Base-by-base conservation (phyloP, 2,797 vertebrate species). In the Petrocephalus sullivani region DNA sequence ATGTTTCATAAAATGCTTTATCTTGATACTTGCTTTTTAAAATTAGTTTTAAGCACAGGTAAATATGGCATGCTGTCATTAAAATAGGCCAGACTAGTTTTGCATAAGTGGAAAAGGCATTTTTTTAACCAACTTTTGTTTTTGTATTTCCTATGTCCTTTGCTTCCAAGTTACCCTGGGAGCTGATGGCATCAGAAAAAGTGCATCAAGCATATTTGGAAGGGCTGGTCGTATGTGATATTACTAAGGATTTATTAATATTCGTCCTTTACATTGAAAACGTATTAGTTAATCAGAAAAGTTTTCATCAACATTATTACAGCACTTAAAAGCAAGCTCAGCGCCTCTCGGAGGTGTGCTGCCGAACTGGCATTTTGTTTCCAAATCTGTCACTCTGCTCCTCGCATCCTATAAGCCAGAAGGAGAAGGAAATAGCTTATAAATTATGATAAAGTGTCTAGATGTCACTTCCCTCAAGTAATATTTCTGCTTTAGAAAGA, bases 371-470 rank as follows among this genome's bases (percentile, higher is more conserved):
- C 71, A 49, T 78, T 78, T 78, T 78, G 33, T n/a, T 37, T 81
- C 75, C 41, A 81, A 37, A 49, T 21, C 75, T 49, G 75, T 81
- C 41, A 49, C 19, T 81, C 75, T 49, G 37, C 19, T 10, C 16
- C 75, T 81, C 41, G 19, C 75, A 21, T 81, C 41, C 75, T 49
- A 81, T 81, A 81, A 33, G 41, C 75, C 41, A 81, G 41, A 49
- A 81, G 49, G 41, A 81, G 41, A 81, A 49, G 75, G 19, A 19
- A 81, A 49, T 81, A 81, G 16, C 41, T 49, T 49, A 81, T 49
- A 81, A 81, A 81, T 81, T 49, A 81, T 49, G 75, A 49, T 49
- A 49, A n/a, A 81, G 75, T 81, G 19, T 81, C 75, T 81, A 81
- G 75, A 49, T 81, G 75, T 49, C 75, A 81, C 75, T 81, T 81